phyloP scores from a whole-genome alignment of 2,113 vertebrate genomes.

The Nipponia nippon region DNA sequence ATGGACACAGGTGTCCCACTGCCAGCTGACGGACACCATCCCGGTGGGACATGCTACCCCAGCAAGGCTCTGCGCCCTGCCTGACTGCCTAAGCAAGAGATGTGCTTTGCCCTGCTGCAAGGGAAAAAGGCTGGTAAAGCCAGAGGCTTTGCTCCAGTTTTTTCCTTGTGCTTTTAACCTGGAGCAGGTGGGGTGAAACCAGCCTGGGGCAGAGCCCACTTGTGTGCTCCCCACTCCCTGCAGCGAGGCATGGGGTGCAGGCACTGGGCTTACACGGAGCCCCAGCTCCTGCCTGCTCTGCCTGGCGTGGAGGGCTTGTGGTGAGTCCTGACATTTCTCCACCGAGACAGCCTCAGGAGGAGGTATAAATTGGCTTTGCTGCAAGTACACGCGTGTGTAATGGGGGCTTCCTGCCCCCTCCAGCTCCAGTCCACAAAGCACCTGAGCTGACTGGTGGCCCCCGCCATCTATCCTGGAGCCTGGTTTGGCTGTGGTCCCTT shows the following conservation, averaged over 20 bases:
- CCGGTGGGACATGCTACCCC: background rate
- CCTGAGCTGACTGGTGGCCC: background rate
- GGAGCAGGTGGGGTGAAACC: background rate
- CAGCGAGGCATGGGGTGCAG: accelerated
- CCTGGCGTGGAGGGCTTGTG: background rate
- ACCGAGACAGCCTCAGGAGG: background rate
- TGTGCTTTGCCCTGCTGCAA: accelerated
- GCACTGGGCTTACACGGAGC: background rate
- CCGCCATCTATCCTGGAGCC: background rate
- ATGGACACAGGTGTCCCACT: background rate
- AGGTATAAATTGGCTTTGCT: background rate
- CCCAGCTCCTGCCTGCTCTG: background rate
- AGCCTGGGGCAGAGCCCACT: background rate
- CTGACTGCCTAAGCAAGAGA: background rate
- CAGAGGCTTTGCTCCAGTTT: accelerated
- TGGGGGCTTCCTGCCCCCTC: background rate
- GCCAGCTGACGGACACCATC: background rate
- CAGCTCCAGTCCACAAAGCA: accelerated
- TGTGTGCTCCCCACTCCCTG: background rate
- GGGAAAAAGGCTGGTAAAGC: background rate
- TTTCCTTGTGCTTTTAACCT: background rate
- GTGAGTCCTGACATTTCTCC: background rate
- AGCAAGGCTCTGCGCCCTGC: background rate
- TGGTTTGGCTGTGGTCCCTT: accelerated
- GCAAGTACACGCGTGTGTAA: background rate